Conservation (phyloP, 1,140 invertebrate species). For the Frieseomelitta varia region DNA sequence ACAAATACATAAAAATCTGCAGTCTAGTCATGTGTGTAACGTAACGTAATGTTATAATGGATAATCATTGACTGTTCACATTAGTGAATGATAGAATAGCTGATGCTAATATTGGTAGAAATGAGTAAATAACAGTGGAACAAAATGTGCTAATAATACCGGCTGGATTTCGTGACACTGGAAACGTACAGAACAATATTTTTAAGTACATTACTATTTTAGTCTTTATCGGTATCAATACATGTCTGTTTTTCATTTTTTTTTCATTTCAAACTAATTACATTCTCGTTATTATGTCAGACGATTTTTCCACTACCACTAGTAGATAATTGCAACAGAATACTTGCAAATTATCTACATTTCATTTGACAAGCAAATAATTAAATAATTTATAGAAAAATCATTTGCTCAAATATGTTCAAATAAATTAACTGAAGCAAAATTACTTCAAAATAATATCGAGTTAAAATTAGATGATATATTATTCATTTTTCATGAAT, state of each 20-base stretch:
- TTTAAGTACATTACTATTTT: background rate
- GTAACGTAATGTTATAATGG: background rate
- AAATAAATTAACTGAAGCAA: no score
- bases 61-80: background rate
- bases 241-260: background rate
- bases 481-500: no score
- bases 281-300: background rate
- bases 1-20: no score
- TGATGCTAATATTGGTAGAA: conserved; percentile 24
- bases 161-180: background rate
- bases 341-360: no score
- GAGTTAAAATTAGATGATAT: no score
- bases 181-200: background rate
- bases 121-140: conserved; percentile 3
- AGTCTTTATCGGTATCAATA: background rate
- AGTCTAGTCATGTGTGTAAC: background rate
- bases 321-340: background rate
- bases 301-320: background rate
- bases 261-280: background rate
- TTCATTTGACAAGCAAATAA: no score
- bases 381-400: no score
- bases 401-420: no score
- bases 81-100: background rate
- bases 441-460: no score
- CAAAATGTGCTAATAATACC: background rate